phyloP scores from a whole-genome alignment of 2,888 invertebrate genomes.

The Alentia gelatinosa region DNA sequence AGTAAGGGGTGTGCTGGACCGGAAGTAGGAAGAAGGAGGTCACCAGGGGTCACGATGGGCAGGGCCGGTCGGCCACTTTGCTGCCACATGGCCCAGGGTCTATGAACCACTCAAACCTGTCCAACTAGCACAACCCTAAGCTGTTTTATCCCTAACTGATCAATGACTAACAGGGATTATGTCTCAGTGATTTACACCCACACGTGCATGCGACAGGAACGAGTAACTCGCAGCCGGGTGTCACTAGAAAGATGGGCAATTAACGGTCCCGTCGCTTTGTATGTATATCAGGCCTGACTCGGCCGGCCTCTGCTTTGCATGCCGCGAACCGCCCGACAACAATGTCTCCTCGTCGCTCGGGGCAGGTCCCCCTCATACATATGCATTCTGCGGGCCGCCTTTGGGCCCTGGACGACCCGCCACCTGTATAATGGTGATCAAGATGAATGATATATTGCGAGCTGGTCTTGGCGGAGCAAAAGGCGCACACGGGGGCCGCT shows the following conservation, averaged over 20 bases:
- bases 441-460: background rate
- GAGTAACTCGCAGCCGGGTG: background rate
- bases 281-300: background rate
- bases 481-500: background rate
- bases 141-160: background rate
- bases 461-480: background rate
- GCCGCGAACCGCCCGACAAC: background rate
- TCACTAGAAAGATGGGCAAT: constrained; percentile 26
- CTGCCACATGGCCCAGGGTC: background rate
- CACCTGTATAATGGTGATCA: constrained; percentile 37
- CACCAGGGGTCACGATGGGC: background rate
- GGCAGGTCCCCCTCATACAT: background rate
- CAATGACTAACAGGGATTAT: background rate
- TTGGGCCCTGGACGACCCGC: background rate
- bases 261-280: background rate
- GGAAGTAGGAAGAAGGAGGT: background rate
- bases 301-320: background rate
- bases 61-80: background rate
- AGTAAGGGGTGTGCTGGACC: background rate
- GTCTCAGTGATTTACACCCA: background rate
- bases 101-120: too few relatives aligned
- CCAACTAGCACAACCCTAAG: background rate
- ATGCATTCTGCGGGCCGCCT: background rate
- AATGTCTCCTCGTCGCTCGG: background rate
- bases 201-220: background rate